Conservation (phyloP, 2,113 vertebrate species). For the Sciurus niger region DNA sequence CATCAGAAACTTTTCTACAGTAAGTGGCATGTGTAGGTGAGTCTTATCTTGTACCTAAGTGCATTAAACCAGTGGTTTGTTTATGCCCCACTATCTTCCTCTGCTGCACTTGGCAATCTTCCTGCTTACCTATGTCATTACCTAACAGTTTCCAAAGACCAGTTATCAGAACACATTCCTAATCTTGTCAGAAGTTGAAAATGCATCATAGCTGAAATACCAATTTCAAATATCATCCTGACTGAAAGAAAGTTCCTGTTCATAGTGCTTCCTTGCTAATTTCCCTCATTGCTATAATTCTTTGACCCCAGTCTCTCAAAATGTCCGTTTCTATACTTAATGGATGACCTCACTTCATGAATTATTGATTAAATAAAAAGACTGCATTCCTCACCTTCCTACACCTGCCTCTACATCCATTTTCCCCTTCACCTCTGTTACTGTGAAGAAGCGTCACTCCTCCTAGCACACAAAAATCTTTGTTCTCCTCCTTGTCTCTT, state of each 20-base stretch:
- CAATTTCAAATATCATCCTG: constrained; percentile 1
- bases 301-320: constrained; percentile 42
- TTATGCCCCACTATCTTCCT: background rate
- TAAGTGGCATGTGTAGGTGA: background rate
- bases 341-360: constrained; percentile 44
- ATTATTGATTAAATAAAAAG: constrained; percentile 56
- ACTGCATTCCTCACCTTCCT: background rate
- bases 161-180: background rate
- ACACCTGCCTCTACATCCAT: background rate
- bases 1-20: background rate
- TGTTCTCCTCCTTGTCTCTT: background rate
- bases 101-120: background rate
- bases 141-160: background rate
- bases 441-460: background rate
- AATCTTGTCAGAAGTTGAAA: constrained; percentile 57
- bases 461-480: background rate
- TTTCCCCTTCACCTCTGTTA: background rate
- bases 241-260: background rate
- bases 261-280: constrained; percentile 44
- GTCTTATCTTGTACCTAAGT: background rate
- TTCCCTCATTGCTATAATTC: constrained; percentile 15
- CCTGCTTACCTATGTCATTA: background rate
- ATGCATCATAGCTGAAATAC: background rate
- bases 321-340: constrained; percentile 20
- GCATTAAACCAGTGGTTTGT: background rate